Evolutionary conservation across 2,888 invertebrate genomes (phyloP).

Genomic region (Dusona sp.): DNA sequence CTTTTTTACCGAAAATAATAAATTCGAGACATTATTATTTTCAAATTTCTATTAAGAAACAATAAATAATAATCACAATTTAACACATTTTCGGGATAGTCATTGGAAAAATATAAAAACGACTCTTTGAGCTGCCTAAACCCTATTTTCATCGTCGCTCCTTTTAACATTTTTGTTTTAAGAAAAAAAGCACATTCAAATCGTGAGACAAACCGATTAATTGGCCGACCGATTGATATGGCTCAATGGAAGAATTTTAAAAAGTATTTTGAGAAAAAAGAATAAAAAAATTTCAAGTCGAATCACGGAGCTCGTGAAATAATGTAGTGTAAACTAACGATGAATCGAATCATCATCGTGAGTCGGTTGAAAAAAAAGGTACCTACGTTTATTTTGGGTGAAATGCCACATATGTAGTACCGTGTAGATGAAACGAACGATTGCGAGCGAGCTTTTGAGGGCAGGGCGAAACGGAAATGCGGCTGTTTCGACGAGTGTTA

Average conservation of each 20-base stretch:
- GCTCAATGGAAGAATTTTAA: not conserved
- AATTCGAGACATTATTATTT: not conserved
- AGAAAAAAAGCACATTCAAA: not conserved
- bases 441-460: constrained; percentile 48
- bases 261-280: not conserved
- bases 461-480: constrained; percentile 72
- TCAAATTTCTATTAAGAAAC: not conserved
- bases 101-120: not conserved
- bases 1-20: not conserved
- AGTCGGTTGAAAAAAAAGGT: not conserved
- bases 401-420: not conserved
- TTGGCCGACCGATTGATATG: not conserved
- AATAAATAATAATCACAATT: not conserved
- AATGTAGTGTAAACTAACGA: not conserved
- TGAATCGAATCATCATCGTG: not conserved
- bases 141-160: not conserved
- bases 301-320: not conserved
- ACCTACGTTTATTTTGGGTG: not conserved
- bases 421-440: constrained; percentile 56
- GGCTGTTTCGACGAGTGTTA: constrained; percentile 70
- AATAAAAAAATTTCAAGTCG: not conserved
- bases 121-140: not conserved
- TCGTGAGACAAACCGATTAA: not conserved
- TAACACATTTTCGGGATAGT: not conserved
- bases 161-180: not conserved